Conservation (phyloP, 2,113 vertebrate species). For the Pangasianodon gigas region DNA sequence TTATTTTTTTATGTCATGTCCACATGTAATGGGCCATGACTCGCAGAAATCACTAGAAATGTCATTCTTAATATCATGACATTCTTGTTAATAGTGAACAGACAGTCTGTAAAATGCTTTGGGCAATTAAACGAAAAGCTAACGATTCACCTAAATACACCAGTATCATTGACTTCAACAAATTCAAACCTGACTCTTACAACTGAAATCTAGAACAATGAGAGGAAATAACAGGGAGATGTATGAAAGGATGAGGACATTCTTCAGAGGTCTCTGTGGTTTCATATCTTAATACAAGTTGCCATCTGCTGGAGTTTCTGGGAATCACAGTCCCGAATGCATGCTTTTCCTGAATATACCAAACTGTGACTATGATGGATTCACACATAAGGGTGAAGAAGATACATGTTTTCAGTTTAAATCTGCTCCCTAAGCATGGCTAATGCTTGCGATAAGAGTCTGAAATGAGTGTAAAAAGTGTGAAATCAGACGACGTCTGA, state of each 20-base stretch:
- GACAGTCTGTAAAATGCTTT: neutral
- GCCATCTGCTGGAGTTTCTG: constrained; percentile 60
- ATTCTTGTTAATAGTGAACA: neutral
- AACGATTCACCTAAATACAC: neutral
- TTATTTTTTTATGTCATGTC: neutral
- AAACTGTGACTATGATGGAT: neutral
- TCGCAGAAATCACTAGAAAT: neutral
- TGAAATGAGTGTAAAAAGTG: neutral
- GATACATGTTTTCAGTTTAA: neutral
- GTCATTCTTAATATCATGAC: neutral
- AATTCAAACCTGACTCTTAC: neutral
- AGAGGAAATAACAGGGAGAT: neutral
- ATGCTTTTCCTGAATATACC: neutral
- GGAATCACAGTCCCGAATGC: constrained; percentile 20
- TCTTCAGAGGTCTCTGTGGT: neutral
- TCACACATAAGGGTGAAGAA: neutral
- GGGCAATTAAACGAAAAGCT: neutral
- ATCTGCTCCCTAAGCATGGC: neutral
- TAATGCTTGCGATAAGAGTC: neutral
- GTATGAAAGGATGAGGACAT: neutral
- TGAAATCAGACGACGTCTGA: neutral
- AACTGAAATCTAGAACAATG: neutral
- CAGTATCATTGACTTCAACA: no score
- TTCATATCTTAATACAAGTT: constrained; percentile 35
- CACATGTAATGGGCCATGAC: neutral